Evolutionary conservation across 2,888 invertebrate genomes (phyloP).

Genomic region (Agonopterix alstromeriana): DNA sequence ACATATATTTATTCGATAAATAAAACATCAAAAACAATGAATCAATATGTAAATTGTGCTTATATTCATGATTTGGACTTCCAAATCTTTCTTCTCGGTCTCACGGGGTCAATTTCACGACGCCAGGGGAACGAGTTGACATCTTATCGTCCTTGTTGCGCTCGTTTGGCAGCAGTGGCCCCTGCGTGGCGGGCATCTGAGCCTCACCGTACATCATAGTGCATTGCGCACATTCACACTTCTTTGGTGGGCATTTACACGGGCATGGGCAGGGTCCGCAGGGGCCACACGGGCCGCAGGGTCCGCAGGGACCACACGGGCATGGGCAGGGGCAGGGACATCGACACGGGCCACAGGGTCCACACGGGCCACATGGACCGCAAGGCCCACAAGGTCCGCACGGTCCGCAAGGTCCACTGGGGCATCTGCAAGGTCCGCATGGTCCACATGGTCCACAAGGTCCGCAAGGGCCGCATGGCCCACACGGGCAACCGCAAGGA

Average conservation of each 20-base stretch:
- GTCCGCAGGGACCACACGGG: slow-evolving; percentile 33
- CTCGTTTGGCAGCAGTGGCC: slow-evolving; percentile 1
- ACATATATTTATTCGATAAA: no score
- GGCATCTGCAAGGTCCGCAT: slow-evolving; percentile 22
- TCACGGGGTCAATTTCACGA: not conserved
- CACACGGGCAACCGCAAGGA: slow-evolving; percentile 7
- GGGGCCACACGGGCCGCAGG: slow-evolving; percentile 35
- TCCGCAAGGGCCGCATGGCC: slow-evolving; percentile 13
- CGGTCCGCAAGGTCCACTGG: slow-evolving; percentile 22
- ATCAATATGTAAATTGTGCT: no score
- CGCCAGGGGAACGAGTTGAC: not conserved
- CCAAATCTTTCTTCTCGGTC: not conserved
- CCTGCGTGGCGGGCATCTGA: slow-evolving; percentile 7
- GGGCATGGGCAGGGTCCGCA: slow-evolving; percentile 26
- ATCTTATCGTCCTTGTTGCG: not conserved
- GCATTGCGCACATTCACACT: slow-evolving; percentile 19
- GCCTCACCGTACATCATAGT: no score
- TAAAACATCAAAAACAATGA: no score
- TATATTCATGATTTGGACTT: not conserved
- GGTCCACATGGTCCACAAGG: slow-evolving; percentile 17
- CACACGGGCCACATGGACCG: slow-evolving; percentile 27
- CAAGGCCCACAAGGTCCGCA: slow-evolving; percentile 25
- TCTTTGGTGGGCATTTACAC: slow-evolving; percentile 16
- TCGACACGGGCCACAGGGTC: slow-evolving; percentile 14
- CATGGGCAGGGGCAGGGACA: slow-evolving; percentile 21